Evolutionary conservation across 2,888 invertebrate genomes (phyloP).

Genomic region (Nomada ruficornis): DNA sequence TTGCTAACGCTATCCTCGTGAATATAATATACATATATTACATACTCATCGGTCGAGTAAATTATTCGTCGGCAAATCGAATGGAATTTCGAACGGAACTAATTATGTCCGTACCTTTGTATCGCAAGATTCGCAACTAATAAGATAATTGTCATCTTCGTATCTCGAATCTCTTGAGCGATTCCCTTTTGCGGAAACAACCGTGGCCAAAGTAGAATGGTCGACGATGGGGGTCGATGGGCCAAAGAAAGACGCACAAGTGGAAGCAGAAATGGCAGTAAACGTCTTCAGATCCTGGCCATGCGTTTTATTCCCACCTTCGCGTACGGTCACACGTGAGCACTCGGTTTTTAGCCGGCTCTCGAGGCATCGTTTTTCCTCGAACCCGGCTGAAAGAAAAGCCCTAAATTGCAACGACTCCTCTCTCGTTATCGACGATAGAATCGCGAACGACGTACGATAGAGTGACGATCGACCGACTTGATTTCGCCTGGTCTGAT

Average conservation of each 20-base stretch:
- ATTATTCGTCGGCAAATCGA: no score
- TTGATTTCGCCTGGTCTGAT: conserved; percentile 25
- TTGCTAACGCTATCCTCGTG: no score
- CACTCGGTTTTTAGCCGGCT: conserved; percentile 3
- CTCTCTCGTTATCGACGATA: conserved; percentile 59
- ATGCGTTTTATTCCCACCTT: conserved; percentile 47
- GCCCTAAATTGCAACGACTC: conserved; percentile 61
- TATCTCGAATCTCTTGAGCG: conserved; percentile 1
- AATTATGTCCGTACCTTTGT: no score
- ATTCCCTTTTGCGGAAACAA: conserved; percentile 5
- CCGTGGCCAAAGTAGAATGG: conserved; percentile 28
- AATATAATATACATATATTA: no score
- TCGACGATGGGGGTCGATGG: conserved; percentile 38
- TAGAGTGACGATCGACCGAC: conserved; percentile 54
- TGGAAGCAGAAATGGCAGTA: conserved; percentile 49
- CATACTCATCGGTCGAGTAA: no score
- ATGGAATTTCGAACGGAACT: no score
- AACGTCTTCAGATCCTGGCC: conserved; percentile 51
- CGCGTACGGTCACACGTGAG: conserved; percentile 13
- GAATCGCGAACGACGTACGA: conserved; percentile 55
- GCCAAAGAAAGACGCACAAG: conserved; percentile 45
- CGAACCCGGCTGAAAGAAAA: conserved; percentile 49
- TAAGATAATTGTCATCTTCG: background rate
- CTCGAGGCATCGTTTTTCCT: conserved; percentile 12
- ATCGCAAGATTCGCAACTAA: no score